Conservation (phyloP, 2,113 vertebrate genomes). For the Corydoras sp. region DNA sequence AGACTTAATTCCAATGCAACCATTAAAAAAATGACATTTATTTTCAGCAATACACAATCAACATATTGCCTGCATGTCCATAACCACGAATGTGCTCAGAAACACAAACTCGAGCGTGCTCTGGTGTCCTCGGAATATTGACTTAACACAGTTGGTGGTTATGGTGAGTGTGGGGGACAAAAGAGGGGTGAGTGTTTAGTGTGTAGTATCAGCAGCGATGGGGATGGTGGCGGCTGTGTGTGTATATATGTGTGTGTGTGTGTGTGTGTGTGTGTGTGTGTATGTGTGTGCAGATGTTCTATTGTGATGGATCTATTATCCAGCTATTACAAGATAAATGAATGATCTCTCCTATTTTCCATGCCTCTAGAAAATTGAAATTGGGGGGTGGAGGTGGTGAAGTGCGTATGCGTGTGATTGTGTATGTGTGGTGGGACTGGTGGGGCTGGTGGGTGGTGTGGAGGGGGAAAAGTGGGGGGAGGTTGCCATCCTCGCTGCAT, state of each 20-base stretch:
- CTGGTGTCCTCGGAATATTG: conserved; percentile 63
- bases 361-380: conserved; percentile 92
- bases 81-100: conserved; percentile 45
- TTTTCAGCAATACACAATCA: conserved; percentile 20
- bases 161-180: conserved; percentile 20
- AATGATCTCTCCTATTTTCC: conserved; percentile 81
- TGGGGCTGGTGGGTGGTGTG: conserved; percentile 14
- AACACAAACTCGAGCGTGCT: conserved; percentile 43
- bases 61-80: conserved; percentile 26
- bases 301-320: conserved; percentile 99
- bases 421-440: conserved; percentile 71
- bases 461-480: conserved; percentile 15
- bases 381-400: conserved; percentile 67
- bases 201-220: conserved; percentile 37
- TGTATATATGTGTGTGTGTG: conserved; percentile 53
- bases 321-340: conserved; percentile 99
- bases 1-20: not conserved
- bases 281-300: conserved; percentile 68
- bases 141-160: conserved; percentile 44
- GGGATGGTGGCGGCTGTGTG: conserved; percentile 22
- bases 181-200: conserved; percentile 48
- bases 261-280: conserved; percentile 37
- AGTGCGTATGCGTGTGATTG: conserved; percentile 51
- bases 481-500: conserved; percentile 80
- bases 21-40: conserved; percentile 14